phyloP scores from a whole-genome alignment of 2,113 vertebrate species.

The Bos javanicus region DNA sequence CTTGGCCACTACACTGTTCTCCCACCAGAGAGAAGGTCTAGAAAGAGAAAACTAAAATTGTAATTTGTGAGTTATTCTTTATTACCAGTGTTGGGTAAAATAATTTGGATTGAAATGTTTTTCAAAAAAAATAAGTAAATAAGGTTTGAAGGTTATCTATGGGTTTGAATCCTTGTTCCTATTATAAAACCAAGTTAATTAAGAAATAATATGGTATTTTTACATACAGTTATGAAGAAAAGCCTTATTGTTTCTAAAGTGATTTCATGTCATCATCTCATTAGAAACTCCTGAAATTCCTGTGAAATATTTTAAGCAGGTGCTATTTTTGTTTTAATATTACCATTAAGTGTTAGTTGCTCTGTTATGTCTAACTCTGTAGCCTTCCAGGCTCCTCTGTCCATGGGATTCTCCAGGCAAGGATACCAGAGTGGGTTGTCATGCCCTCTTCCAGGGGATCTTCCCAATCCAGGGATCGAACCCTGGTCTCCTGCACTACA shows the following conservation, averaged over 20 bases:
- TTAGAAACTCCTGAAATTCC: not conserved
- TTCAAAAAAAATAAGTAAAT: not conserved
- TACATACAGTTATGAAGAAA: not conserved
- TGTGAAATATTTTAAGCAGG: not conserved
- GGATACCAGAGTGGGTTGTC: not conserved
- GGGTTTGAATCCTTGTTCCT: not conserved
- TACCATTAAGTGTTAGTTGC: not conserved
- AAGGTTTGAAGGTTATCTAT: not conserved
- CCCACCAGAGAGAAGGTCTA: not conserved
- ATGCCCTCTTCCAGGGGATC: not conserved
- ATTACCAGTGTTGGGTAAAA: not conserved
- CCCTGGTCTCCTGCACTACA: not conserved
- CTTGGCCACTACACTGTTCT: not conserved
- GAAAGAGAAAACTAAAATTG: not conserved
- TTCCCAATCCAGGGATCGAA: not conserved
- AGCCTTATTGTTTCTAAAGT: not conserved
- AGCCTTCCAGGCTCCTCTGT: not conserved
- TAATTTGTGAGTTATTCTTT: not conserved
- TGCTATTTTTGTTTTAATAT: slow-evolving; percentile 5
- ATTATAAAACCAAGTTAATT: slow-evolving; percentile 14
- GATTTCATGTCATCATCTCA: not conserved
- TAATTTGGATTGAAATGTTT: not conserved
- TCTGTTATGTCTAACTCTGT: not conserved
- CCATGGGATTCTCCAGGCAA: not conserved
- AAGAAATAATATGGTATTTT: slow-evolving; percentile 25